These are phyloP conservation scores for Drosophila chauvacae DNA, from an alignment of 1,140 invertebrate genomes.

Conservation along the genomic window DNA sequence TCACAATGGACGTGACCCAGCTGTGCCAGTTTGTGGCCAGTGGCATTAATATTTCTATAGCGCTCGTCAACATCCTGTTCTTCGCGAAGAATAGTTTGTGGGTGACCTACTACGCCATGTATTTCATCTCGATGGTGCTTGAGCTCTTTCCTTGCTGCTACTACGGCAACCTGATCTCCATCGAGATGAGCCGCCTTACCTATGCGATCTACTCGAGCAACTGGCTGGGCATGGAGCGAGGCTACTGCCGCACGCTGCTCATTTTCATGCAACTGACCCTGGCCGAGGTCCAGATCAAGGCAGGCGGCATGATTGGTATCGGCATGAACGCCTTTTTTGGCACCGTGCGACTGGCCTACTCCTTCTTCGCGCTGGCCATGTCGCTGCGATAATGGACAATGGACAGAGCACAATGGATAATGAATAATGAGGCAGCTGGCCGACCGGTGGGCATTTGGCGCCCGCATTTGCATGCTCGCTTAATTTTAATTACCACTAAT, in stretches of 20 bases:
- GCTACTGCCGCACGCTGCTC: constrained; percentile 18
- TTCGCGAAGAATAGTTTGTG: constrained; percentile 34
- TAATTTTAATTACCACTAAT: constrained; percentile 60
- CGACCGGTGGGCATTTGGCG: not conserved
- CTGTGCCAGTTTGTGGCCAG: constrained; percentile 42
- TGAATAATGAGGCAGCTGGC: constrained; percentile 5
- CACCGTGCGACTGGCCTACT: constrained; percentile 40
- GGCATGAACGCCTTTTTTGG: constrained; percentile 45
- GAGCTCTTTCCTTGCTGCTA: constrained; percentile 47
- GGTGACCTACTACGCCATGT: constrained; percentile 23
- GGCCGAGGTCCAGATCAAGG: constrained; percentile 29
- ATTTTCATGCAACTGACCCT: constrained; percentile 36
- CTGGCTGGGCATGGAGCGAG: constrained; percentile 27
- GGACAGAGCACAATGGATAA: constrained; percentile 4
- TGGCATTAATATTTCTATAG: constrained; percentile 43
- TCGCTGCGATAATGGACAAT: constrained; percentile 41
- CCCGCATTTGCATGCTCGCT: constrained; percentile 34
- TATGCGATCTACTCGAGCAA: constrained; percentile 50
- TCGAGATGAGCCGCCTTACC: constrained; percentile 28
- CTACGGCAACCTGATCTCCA: constrained; percentile 37
- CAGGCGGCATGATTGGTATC: constrained; percentile 40
- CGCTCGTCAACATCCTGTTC: constrained; percentile 35
- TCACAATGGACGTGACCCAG: constrained; percentile 33
- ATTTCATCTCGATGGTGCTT: constrained; percentile 38
- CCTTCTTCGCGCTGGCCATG: constrained; percentile 41